Evolutionary conservation across 2,113 vertebrate genomes (phyloP).

Genomic region (Potamarius usumacintae): DNA sequence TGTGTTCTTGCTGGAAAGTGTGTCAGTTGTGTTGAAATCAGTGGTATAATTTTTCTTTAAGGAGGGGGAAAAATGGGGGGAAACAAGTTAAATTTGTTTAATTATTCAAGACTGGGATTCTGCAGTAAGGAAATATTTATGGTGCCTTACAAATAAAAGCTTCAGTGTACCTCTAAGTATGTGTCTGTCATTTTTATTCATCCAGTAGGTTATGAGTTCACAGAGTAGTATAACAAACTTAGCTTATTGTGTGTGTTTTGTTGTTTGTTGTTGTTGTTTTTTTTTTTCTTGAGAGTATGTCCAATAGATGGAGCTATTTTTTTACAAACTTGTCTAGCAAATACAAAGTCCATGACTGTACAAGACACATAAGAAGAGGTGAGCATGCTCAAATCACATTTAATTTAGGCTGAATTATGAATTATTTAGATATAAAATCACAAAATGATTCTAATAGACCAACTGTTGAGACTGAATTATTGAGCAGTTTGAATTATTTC

Average conservation of each 20-base stretch:
- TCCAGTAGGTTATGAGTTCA: background rate
- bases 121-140: slow-evolving; percentile 82
- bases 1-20: slow-evolving; percentile 61
- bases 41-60: slow-evolving; percentile 61
- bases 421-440: background rate
- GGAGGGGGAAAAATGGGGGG: slow-evolving; percentile 53
- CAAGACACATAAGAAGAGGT: background rate
- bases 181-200: slow-evolving; percentile 20
- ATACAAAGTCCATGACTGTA: background rate
- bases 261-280: background rate
- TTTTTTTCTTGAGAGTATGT: background rate
- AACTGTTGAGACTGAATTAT: background rate
- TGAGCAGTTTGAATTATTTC: background rate
- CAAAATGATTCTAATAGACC: too few relatives aligned
- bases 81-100: slow-evolving; percentile 61
- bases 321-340: background rate
- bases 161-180: slow-evolving; percentile 66
- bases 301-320: slow-evolving; percentile 33
- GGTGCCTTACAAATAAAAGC: slow-evolving; percentile 84
- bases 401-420: background rate
- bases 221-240: background rate
- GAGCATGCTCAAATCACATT: background rate
- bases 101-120: slow-evolving; percentile 72
- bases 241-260: too few relatives aligned
- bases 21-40: slow-evolving; percentile 68